Evolutionary conservation across 2,888 invertebrate species (phyloP), one percentile per base, ranked within the genome.

Genomic region (Yponomeuta evonymella): DNA sequence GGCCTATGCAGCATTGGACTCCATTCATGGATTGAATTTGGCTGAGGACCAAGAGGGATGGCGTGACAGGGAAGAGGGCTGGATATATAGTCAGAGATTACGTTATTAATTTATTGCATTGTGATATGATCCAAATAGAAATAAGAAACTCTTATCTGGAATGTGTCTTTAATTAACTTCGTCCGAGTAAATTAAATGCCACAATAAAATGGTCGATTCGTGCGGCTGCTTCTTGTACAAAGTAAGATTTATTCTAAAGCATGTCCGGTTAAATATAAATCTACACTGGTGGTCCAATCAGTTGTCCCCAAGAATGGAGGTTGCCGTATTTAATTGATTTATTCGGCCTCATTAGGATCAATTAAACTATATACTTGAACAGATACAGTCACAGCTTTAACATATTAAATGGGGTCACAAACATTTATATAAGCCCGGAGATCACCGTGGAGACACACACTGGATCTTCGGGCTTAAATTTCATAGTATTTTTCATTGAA

Each of bases 341-440:
- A 85, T 86, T 83, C 79, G 81, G 81, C 78, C 78, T 77, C 84
- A 88, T 87, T 84, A 85, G 76, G 75, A 75, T 81, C 85, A 88
- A 89, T 89, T 89, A 87, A 87, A 84, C 78, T 80, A 58, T 80
- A 58, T 58, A 83, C 82, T 79, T 79, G 76, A 79, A 80, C 81
- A 83, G 83, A 82, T 79, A 84, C 80, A 79, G 74, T 75, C 74
- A 77, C 77, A 72, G 72, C 75, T 77, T 75, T 15, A 58, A 58
- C 6, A 58, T 58, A 58, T 15, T 15, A 58, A 58, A 8, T 43
- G 9, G 43, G 43, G 43, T 43, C 9, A 8, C 8, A 43, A 33
- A 33, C 23, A 23, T 23, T 23, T 23, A 23, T 36, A 4, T 36
- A 36, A 4, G 36, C 36, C 36, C 2, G 36, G 5, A 2, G 36